Percentiles rank a stretch among this genome's conserved stretches.
Conservation (phyloP, 2,113 vertebrate genomes). For the Heliornis fulica region DNA sequence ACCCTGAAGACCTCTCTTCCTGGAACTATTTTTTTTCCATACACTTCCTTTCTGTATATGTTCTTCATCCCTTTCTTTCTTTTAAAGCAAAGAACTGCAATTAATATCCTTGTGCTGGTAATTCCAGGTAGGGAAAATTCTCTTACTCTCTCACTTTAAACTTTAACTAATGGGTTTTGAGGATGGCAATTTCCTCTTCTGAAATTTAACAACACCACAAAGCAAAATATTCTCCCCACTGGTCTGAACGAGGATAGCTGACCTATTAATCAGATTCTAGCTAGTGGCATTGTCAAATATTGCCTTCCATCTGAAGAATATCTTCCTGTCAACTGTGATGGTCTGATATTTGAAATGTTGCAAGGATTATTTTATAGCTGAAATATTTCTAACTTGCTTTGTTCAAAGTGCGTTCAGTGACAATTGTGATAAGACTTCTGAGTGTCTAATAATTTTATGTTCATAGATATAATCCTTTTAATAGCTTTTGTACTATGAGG, state of each 20-base stretch:
- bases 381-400: neutral
- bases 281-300: neutral
- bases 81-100: neutral
- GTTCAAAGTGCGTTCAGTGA: neutral
- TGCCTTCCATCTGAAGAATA: neutral
- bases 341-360: neutral
- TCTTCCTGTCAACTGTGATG: neutral
- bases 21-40: neutral
- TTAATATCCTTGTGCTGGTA: neutral
- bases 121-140: neutral
- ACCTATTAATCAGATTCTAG: neutral
- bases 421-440: neutral
- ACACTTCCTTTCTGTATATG: neutral
- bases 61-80: neutral
- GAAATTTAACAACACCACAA: neutral
- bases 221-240: neutral
- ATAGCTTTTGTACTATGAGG: neutral
- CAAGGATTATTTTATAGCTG: neutral
- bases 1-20: neutral
- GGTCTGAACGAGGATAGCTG: neutral
- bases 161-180: neutral
- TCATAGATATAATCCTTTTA: neutral
- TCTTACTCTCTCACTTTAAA: neutral
- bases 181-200: neutral
- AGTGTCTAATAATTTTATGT: neutral